phyloP scores from a whole-genome alignment of 2,888 invertebrate species.

The Macrophya annulata region DNA sequence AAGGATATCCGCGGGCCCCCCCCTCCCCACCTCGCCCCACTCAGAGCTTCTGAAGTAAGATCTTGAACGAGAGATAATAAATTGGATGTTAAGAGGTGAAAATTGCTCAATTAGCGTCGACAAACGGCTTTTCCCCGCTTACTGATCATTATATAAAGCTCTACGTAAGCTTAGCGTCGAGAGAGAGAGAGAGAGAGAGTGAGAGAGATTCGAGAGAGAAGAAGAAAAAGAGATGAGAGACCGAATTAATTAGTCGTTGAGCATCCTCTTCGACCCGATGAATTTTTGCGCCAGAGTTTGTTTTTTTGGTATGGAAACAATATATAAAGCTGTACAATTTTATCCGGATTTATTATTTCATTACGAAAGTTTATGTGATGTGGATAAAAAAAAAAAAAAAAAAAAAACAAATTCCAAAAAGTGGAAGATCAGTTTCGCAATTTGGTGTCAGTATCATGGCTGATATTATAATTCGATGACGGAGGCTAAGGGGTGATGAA shows the following conservation, averaged over 20 bases:
- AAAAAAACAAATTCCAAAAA: neutral
- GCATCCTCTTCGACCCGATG: constrained; percentile 21
- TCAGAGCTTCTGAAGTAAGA: neutral
- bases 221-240: constrained; percentile 13
- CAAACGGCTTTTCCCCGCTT: constrained; percentile 71
- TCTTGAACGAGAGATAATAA: constrained; percentile 67
- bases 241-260: constrained; percentile 44
- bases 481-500: too few relatives aligned
- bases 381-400: neutral
- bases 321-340: neutral
- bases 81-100: constrained; percentile 76
- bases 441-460: too few relatives aligned
- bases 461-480: too few relatives aligned
- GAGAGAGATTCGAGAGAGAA: neutral
- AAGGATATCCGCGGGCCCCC: neutral
- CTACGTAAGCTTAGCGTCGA: constrained; percentile 41
- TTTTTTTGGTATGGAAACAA: neutral
- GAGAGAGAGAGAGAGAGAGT: neutral
- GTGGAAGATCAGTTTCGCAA: neutral
- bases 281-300: neutral
- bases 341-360: neutral
- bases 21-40: neutral
- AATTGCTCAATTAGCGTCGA: constrained; percentile 76
- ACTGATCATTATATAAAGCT: constrained; percentile 53
- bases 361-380: neutral